Base-by-base conservation (phyloP, 2,113 vertebrate species). In the Rhadina sibilatrix region DNA sequence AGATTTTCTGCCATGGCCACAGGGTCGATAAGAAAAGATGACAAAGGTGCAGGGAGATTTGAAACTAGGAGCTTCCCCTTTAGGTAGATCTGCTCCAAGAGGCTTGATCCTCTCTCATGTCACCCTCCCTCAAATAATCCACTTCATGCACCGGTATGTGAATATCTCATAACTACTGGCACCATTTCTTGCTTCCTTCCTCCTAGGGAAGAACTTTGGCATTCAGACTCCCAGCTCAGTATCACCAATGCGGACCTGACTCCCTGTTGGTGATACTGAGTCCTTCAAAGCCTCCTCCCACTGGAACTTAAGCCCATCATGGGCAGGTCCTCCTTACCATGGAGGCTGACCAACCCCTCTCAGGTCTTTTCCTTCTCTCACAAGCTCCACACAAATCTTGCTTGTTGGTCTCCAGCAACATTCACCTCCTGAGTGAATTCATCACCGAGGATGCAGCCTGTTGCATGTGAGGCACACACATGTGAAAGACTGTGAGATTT, bases 1-100 rank as follows among this genome's bases (percentile, higher is more conserved):
- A 83, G 14, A 4, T 69, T 76, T 90, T 37, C n/a, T 91, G 20
- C 65, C 35, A 15, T 46, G 21, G 22, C 25, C 23, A 12, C 0
- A 2, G 11, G 11, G 5, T 49, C 0, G 0, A 22, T 1, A 4
- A 70, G 49, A 18, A 83, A 28, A 78, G 3, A 17, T 56, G 18
- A 30, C 0, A 8, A 70, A 84, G 22, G 4, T 56, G 24, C 15
- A 23, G 18, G 9, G 40, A 68, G 54, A 76, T 75, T 19, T 68
- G 71, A 78, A 94, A 70, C 38, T 37, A 40, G 40, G 44, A 49
- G 8, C 54, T 77, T 63, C 35, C 22, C 44, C 30, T 60, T 80
- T 42, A 47, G 14, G 30, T 22, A 76, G 49, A 76, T 33, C 10
- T 60, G 3, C 35, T 92, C 63, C 31, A 31, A 86, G 57, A 40